Evolutionary conservation across 1,140 invertebrate species (phyloP).

Genomic region (Centruroides sculpturatus): DNA sequence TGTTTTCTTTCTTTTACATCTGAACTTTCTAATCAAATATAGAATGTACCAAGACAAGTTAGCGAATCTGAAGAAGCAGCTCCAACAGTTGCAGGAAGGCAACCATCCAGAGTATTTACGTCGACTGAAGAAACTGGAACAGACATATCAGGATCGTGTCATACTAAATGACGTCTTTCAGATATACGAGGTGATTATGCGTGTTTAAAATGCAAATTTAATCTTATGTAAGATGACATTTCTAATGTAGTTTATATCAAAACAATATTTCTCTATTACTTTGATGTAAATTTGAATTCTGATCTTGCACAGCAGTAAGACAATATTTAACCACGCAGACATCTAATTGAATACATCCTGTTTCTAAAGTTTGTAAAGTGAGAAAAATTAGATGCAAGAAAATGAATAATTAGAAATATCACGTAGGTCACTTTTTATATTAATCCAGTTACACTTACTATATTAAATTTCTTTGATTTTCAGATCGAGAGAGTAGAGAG

Average conservation of each 20-base stretch:
- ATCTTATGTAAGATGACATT: background rate
- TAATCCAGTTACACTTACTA: too few species aligned
- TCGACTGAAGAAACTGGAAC: constrained; percentile 64
- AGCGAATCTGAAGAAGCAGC: constrained; percentile 69
- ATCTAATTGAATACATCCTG: too few species aligned
- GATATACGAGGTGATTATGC: constrained; percentile 44
- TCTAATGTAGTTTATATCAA: background rate
- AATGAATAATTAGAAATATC: too few species aligned
- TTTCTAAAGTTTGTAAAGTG: too few species aligned
- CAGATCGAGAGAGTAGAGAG: constrained; percentile 64
- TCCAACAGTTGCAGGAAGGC: constrained; percentile 73
- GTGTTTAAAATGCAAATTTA: background rate
- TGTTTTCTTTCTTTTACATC: too few species aligned
- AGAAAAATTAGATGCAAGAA: too few species aligned
- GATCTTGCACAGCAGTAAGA: too few species aligned
- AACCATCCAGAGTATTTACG: constrained; percentile 72
- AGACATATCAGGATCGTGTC: constrained; percentile 58
- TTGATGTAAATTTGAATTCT: background rate
- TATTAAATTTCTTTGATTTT: too few species aligned
- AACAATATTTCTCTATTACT: background rate
- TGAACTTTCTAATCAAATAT: background rate
- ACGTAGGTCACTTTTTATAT: too few species aligned
- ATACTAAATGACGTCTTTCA: constrained; percentile 66
- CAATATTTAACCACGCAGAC: too few species aligned
- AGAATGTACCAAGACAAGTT: constrained; percentile 91